A percentile compares a stretch with the other conserved stretches of the same genome.
These are phyloP conservation scores for Cenopis cana DNA, from an alignment of 2,888 invertebrate genomes.

Conservation along the genomic window DNA sequence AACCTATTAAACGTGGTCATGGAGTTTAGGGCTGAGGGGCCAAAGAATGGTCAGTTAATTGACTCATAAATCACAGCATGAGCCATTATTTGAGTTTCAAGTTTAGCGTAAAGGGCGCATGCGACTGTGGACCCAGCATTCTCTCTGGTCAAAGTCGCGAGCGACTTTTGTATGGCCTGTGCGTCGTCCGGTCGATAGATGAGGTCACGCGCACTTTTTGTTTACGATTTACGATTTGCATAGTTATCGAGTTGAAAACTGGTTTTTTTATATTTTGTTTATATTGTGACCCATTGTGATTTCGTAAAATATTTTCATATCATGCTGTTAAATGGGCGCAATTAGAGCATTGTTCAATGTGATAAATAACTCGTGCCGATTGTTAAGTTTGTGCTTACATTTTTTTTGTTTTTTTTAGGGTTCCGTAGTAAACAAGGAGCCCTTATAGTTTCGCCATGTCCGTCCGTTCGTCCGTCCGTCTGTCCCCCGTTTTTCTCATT, in stretches of 20 bases:
- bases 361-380: conserved; percentile 25
- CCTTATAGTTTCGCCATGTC: too few relatives aligned
- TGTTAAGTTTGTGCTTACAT: conserved; percentile 1
- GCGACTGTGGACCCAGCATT: background rate
- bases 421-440: too few relatives aligned
- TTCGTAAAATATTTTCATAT: conserved; percentile 58
- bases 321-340: too few relatives aligned
- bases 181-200: conserved; percentile 65
- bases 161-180: conserved; percentile 5
- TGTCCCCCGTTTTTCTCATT: too few relatives aligned
- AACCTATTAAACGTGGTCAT: conserved; percentile 46
- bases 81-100: conserved; percentile 32
- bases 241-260: conserved; percentile 22
- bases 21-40: conserved; percentile 31
- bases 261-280: conserved; percentile 35
- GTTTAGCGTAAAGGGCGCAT: conserved; percentile 3
- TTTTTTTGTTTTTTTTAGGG: too few relatives aligned
- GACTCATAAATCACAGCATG: conserved; percentile 47
- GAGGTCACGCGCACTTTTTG: conserved; percentile 61
- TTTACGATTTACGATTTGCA: conserved; percentile 56
- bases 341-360: conserved; percentile 52
- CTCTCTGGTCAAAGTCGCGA: background rate
- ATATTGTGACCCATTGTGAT: conserved; percentile 53
- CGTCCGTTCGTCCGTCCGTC: too few relatives aligned
- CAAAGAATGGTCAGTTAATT: conserved; percentile 50